These are phyloP conservation scores for Numenius phaeopus DNA, from an alignment of 2,797 vertebrate genomes.

Conservation along the genomic window DNA sequence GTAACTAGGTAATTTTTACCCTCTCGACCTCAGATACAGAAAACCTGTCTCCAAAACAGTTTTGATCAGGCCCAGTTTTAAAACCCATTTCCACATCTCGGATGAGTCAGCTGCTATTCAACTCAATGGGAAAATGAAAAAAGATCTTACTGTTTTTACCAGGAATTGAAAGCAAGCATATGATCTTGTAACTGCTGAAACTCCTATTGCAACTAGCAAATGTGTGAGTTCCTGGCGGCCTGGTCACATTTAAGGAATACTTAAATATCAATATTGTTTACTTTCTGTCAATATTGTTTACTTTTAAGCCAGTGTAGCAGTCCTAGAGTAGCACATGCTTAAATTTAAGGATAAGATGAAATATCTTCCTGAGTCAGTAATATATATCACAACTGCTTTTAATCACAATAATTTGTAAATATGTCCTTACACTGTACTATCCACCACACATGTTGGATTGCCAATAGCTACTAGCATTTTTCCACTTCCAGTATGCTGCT, in stretches of 20 bases:
- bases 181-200: background rate
- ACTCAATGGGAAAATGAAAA: background rate
- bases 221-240: background rate
- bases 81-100: background rate
- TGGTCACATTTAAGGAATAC: background rate
- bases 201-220: background rate
- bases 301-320: background rate
- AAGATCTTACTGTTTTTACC: background rate
- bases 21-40: background rate
- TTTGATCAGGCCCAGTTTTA: background rate
- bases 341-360: background rate
- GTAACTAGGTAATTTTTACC: background rate
- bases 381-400: background rate
- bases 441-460: background rate
- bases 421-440: background rate
- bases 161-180: background rate
- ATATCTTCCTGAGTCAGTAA: background rate
- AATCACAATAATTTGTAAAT: conserved; percentile 14
- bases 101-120: background rate
- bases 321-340: background rate
- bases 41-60: background rate
- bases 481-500: background rate
- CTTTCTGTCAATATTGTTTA: background rate
- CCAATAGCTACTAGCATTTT: background rate
- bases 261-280: background rate